Conservation (phyloP, 2,888 invertebrate genomes). For the Eilema griseolum region DNA sequence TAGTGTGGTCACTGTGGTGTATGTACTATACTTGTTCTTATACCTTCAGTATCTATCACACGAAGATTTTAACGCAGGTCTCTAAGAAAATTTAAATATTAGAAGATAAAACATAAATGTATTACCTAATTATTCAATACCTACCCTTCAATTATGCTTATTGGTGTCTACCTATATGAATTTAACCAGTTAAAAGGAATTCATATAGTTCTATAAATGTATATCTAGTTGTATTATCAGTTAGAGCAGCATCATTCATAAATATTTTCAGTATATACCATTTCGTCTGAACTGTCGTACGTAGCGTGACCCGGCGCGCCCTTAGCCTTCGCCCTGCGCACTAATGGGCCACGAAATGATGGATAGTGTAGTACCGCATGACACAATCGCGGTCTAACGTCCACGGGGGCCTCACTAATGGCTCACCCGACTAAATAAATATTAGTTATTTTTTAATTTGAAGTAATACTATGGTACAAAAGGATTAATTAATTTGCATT, state of each 20-base stretch:
- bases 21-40: background rate
- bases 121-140: too few species aligned
- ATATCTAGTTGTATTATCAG: background rate
- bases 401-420: slow-evolving; percentile 55
- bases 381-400: slow-evolving; percentile 61
- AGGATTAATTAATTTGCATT: slow-evolving; percentile 13
- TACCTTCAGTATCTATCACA: background rate
- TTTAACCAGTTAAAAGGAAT: background rate
- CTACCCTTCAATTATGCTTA: too few species aligned
- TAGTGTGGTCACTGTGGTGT: background rate
- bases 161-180: too few species aligned
- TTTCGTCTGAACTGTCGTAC: slow-evolving; percentile 30
- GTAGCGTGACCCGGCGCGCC: slow-evolving; percentile 76
- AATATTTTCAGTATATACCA: slow-evolving; percentile 8
- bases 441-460: slow-evolving; percentile 34
- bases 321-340: slow-evolving; percentile 67
- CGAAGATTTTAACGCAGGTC: too few species aligned
- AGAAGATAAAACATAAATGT: too few species aligned
- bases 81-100: too few species aligned
- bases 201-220: background rate
- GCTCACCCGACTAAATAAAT: slow-evolving; percentile 43
- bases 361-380: slow-evolving; percentile 70
- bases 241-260: background rate
- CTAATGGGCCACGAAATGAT: slow-evolving; percentile 79
- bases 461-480: background rate